A percentile compares a stretch with the other conserved stretches of the same genome.
These are phyloP conservation scores for Chrysomallon squamiferum DNA, from an alignment of 1,140 invertebrate species.

Conservation along the genomic window DNA sequence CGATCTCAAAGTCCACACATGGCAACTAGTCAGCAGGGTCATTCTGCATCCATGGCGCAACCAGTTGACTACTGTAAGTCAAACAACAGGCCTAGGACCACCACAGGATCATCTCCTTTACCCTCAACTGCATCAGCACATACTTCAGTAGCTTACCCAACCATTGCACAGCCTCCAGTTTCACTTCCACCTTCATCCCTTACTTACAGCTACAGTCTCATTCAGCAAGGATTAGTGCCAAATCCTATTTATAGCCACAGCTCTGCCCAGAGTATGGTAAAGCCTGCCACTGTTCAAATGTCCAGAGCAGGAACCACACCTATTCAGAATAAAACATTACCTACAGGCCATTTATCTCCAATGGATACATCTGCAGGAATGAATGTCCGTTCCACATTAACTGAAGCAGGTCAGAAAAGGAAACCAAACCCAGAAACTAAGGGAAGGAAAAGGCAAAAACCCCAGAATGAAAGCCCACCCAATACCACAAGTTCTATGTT, in stretches of 20 bases:
- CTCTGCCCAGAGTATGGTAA: constrained; percentile 16
- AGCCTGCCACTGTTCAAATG: constrained; percentile 10
- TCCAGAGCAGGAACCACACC: constrained; percentile 65
- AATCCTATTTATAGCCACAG: constrained; percentile 62
- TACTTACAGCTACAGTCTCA: constrained; percentile 56
- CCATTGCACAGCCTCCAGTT: constrained; percentile 52
- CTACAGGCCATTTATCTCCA: constrained; percentile 64
- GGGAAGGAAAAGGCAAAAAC: constrained; percentile 37
- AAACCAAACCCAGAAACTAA: constrained; percentile 5
- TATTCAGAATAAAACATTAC: constrained; percentile 67
- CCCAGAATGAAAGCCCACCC: constrained; percentile 45
- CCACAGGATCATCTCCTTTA: constrained; percentile 3
- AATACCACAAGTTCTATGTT: constrained; percentile 59
- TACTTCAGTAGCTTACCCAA: constrained; percentile 14
- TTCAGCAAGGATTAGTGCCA: constrained; percentile 65
- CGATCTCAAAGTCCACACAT: constrained; percentile 56
- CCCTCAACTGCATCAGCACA: neutral
- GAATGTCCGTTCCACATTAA: neutral
- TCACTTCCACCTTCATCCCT: constrained; percentile 44
- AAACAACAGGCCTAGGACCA: constrained; percentile 4
- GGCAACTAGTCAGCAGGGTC: constrained; percentile 46
- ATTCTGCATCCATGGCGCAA: constrained; percentile 44
- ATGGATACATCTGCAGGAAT: too few relatives aligned
- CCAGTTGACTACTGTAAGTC: constrained; percentile 53
- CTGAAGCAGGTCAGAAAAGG: constrained; percentile 31